Base-by-base conservation (phyloP, 1,140 invertebrate genomes). In the Drosophila albomicans region DNA sequence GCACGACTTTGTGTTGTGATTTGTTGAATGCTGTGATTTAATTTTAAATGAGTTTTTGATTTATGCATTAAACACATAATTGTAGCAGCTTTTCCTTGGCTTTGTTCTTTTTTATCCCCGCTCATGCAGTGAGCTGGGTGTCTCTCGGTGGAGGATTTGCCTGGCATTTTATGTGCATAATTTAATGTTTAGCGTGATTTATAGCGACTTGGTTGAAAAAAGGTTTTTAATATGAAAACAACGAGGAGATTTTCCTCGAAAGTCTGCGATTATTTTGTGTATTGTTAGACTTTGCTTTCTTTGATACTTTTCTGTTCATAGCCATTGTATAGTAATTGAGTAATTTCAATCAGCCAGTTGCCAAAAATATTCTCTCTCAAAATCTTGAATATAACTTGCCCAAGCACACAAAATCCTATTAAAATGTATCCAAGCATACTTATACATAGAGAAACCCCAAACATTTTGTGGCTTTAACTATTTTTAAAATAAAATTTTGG, bases 41-140 rank as follows among this genome's bases (percentile, higher is more conserved):
- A 89, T 88, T 88, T 88, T 88, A 89, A 88, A 88, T 88, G 84
- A 88, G 84, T 88, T 88, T 88, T 88, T 88, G 84, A 88, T 88
- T 88, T 88, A 88, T 88, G 84, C 84, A 89, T 88, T 88, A 88
- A 88, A 88, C 71, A 88, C 78, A 88, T 88, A 88, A 88, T 88
- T 88, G 84, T 85, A 84, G 68, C 78, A 87, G 71, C 78, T 79
- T 82, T 74, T 71, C 45, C 68, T 75, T 64, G 56, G 45, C 38
- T 56, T 64, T 16, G 10, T 41, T 5, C 35, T 28, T 49, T 51
- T 57, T 57, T 61, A 25, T 35, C 54, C 20, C 11, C 30, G 11
- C 35, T 35, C 41, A 15, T 38, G 7, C 35, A 15, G 25, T 59
- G 49, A 30, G 76, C 68, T 48, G 56, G 13, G 63, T 74, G 61